These are phyloP conservation scores for Scomber colias DNA, from an alignment of 2,113 vertebrate genomes.

Conservation along the genomic window DNA sequence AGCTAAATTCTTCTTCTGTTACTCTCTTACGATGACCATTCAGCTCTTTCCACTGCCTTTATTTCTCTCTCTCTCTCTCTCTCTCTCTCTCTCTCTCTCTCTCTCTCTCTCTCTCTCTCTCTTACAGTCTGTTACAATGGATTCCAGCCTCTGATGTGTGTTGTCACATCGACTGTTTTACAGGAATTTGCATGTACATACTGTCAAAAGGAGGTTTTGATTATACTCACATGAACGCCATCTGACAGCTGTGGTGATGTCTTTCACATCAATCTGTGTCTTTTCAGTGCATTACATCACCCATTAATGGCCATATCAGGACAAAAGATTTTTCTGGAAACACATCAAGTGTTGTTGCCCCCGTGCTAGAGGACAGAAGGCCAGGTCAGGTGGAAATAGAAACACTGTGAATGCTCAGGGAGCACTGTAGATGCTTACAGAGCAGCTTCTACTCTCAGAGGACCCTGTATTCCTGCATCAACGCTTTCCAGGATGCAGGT, in stretches of 20 bases:
- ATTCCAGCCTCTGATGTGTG: constrained; percentile 26
- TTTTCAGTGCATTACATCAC: not conserved
- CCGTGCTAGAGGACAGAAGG: constrained; percentile 38
- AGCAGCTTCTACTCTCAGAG: constrained; percentile 65
- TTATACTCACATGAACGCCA: constrained; percentile 25
- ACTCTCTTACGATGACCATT: constrained; percentile 66
- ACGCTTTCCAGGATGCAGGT: constrained; percentile 72
- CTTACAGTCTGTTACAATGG: constrained; percentile 25
- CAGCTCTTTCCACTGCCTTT: constrained; percentile 55
- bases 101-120: not conserved
- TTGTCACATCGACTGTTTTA: constrained; percentile 28
- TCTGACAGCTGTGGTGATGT: constrained; percentile 33
- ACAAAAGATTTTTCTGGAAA: constrained; percentile 21
- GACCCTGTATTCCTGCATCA: constrained; percentile 71
- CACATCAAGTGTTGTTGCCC: constrained; percentile 13
- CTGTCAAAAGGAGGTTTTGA: constrained; percentile 35
- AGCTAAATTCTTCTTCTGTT: constrained; percentile 77
- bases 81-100: too few relatives aligned
- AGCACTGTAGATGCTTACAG: constrained; percentile 63
- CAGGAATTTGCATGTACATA: constrained; percentile 38
- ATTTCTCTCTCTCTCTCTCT: constrained; percentile 1
- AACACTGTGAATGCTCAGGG: constrained; percentile 44
- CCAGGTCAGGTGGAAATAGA: constrained; percentile 37
- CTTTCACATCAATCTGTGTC: constrained; percentile 17
- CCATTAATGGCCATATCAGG: constrained; percentile 7